Base-by-base conservation (phyloP, 2,888 invertebrate genomes). In the Pterostichus madidus region DNA sequence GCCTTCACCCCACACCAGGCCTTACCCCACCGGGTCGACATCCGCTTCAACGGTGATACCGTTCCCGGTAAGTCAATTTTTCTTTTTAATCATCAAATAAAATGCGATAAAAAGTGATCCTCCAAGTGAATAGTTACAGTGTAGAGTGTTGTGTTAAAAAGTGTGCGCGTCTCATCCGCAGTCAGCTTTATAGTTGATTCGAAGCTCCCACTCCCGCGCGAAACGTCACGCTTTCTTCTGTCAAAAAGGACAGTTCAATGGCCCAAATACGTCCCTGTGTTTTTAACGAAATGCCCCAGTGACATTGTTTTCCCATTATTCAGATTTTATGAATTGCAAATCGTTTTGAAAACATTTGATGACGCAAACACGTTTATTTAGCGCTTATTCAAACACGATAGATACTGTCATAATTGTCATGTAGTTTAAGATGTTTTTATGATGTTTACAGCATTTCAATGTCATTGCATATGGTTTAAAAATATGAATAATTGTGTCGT, bases 1-100 rank as follows among this genome's bases (percentile, higher is more conserved):
- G 96, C 98, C 11, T 99, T 99, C 90, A 97, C 97, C 24, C 98
- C 99, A 0, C 96, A 96, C 86, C 94, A 97, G 87, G 93, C 95
- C 2, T 93, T 96, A 59, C 93, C 95, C 2, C 98, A 99, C 90
- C 92, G 95, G 24, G 96, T 99, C 56, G 96, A 97, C 87, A 97
- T 99, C 91, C 96, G 96, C 84, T 99, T 99, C 91, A 99, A 99
- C 89, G 96, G 96, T 24, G 96, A 96, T 87, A 94, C 95, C 86
- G 96, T 97, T 64, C 95, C 96, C 89, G 97, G 97, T 97, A 90
- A 94, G 95, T 93, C 46, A 15, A 11, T 15, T 59, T 59, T 59
- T 8, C 7, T 59, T 59, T 59, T 53, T 24, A 24, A 24, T 53
- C 53, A 15, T 59, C 64, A 49, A 64, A 35, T 64, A 13, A 13